Conservation (phyloP, 2,797 vertebrate species). For the Denticeps clupeoides region DNA sequence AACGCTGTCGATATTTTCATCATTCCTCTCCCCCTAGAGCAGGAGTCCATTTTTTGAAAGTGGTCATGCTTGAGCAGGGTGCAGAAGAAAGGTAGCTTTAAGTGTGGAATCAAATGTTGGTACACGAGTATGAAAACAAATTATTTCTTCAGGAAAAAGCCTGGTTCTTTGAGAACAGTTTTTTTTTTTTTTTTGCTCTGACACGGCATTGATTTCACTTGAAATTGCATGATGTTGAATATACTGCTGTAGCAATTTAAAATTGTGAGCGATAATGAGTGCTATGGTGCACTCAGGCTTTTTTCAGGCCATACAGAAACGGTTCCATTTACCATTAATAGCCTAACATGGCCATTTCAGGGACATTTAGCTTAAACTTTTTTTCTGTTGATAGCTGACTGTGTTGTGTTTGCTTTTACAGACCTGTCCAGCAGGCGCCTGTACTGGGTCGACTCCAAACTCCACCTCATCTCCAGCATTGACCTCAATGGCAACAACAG, state of each 20-base stretch:
- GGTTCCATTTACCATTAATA: too few relatives aligned
- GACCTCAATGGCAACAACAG: constrained; percentile 87
- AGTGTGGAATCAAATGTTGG: constrained; percentile 43
- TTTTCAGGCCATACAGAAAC: too few relatives aligned
- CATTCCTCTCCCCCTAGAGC: constrained; percentile 15
- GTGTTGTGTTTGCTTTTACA: too few relatives aligned
- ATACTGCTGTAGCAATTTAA: background rate
- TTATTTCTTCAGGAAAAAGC: constrained; percentile 35
- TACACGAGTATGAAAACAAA: constrained; percentile 50
- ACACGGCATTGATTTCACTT: constrained; percentile 7
- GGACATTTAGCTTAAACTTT: too few relatives aligned
- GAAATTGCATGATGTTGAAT: background rate
- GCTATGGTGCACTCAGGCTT: too few relatives aligned
- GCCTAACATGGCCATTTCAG: too few relatives aligned
- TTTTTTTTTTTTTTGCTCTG: constrained; percentile 8
- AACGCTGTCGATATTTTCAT: constrained; percentile 25
- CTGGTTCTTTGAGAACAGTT: constrained; percentile 11
- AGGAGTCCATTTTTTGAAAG: constrained; percentile 20
- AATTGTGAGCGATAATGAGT: too few relatives aligned
- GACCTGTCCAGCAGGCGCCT: constrained; percentile 87
- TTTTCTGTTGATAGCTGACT: too few relatives aligned
- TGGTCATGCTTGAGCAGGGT: constrained; percentile 13
- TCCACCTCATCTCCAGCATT: constrained; percentile 89
- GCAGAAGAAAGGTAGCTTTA: constrained; percentile 16
- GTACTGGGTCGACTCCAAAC: constrained; percentile 98